Evolutionary conservation across 2,113 vertebrate genomes (phyloP).

Genomic region (Clarias magur): DNA sequence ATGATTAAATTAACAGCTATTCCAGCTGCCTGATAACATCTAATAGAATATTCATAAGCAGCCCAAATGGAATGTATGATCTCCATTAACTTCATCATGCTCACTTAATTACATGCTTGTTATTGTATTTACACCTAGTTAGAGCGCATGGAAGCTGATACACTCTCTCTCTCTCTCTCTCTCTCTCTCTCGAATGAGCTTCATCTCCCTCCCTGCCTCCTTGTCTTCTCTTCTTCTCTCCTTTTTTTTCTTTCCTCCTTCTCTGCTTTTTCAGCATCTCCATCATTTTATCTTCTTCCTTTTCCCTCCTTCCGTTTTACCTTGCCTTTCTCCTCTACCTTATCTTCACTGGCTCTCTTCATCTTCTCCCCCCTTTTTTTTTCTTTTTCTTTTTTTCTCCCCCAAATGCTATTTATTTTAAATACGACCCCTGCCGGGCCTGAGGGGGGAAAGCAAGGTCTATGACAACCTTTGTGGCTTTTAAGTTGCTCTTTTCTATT

Average conservation of each 20-base stretch:
- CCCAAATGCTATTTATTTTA: constrained; percentile 99
- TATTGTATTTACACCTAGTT: constrained; percentile 99
- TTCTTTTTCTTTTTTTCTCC: constrained; percentile 59
- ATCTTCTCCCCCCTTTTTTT: constrained; percentile 17
- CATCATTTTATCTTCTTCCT: neutral
- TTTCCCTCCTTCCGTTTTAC: constrained; percentile 58
- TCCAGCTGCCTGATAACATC: constrained; percentile 99
- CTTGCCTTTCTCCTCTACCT: constrained; percentile 39
- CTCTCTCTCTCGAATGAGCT: constrained; percentile 26
- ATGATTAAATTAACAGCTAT: constrained; percentile 99
- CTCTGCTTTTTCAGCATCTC: constrained; percentile 11
- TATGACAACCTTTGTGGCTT: constrained; percentile 92
- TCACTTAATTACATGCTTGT: constrained; percentile 99
- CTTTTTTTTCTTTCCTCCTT: neutral
- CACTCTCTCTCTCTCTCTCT: constrained; percentile 79
- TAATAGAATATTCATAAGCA: constrained; percentile 99
- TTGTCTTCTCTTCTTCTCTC: constrained; percentile 46
- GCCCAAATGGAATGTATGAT: constrained; percentile 99
- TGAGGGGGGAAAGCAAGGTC: constrained; percentile 75
- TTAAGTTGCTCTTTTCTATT: constrained; percentile 98
- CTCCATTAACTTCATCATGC: constrained; percentile 99
- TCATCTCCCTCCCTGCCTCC: constrained; percentile 44
- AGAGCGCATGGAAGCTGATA: constrained; percentile 99
- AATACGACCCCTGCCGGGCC: constrained; percentile 95
- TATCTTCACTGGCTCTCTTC: constrained; percentile 39